Evolutionary conservation across 1,140 invertebrate genomes (phyloP).

Genomic region (Tachypleus tridentatus): DNA sequence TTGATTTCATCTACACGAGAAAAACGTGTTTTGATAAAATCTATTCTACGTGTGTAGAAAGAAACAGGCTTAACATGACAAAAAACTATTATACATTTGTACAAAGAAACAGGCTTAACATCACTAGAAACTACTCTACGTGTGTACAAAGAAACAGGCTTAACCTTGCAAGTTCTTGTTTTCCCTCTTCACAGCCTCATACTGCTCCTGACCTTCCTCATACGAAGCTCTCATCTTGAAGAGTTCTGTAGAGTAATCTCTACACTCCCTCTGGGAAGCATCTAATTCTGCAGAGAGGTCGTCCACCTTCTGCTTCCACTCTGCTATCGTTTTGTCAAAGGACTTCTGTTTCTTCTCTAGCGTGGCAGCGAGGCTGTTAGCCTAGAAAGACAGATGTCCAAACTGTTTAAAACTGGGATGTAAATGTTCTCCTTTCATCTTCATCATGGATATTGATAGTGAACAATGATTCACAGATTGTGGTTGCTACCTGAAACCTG

Average conservation of each 20-base stretch:
- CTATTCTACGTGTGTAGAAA: too few species aligned
- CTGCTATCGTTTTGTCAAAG: constrained; percentile 42
- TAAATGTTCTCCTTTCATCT: too few species aligned
- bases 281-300: constrained; percentile 42
- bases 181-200: constrained; percentile 41
- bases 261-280: constrained; percentile 39
- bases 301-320: constrained; percentile 42
- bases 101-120: too few species aligned
- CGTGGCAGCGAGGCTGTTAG: constrained; percentile 35
- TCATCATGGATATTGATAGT: too few species aligned
- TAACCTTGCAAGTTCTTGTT: constrained; percentile 38
- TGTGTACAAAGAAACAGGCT: too few species aligned
- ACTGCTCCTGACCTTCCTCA: constrained; percentile 38
- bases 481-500: too few species aligned
- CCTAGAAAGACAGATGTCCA: constrained; percentile 21
- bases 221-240: constrained; percentile 37
- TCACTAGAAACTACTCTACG: too few species aligned
- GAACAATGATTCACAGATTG: too few species aligned
- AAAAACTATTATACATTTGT: too few species aligned
- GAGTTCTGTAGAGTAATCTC: constrained; percentile 41
- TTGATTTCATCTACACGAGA: constrained; percentile 37
- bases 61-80: too few species aligned
- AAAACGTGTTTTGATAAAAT: too few species aligned
- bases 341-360: constrained; percentile 45
- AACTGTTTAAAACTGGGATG: too few species aligned